Base-by-base conservation (phyloP, 2,113 vertebrate genomes). In the Sphaerodactylus townsendi region DNA sequence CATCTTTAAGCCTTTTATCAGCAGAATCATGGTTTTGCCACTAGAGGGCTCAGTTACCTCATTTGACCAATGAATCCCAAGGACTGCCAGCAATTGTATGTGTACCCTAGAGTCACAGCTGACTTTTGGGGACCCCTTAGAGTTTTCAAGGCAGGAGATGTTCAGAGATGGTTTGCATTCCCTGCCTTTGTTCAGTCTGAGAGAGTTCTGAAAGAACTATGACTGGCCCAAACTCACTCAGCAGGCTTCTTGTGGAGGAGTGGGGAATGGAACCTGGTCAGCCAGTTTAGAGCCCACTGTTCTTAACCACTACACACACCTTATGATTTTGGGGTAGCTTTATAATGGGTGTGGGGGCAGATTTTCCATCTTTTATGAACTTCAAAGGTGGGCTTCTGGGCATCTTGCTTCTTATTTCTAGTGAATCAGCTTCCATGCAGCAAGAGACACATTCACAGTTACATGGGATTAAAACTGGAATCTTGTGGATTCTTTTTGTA, bases 11-110 rank as follows among this genome's bases (percentile, higher is more conserved):
- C 6, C 14, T 41, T 64, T 3, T 35, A 37, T 8, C 37, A 15
- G 69, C 7, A 5, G 21, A 50, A 65, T 33, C 70, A 39, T 1
- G 39, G 13, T 25, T 28, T 53, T 5, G 39, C 79, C 85, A 78
- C 85, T 70, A 86, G 85, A 66, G 78, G 85, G 79, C 80, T 33
- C 28, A 82, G 25, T 25, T 77, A 30, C 19, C 33, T 25, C 66
- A 72, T 53, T 39, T 30, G 56, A 62, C 33, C 65, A 37, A 46
- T 86, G 53, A 25, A 28, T 71, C 30, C 73, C 50, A 23, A 33
- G 21, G 30, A 59, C 23, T 44, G 13, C 30, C 62, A 44, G 37
- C 77, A 46, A 19, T 70, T 5, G 44, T 44, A 9, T 44, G 44
- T 44, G 44, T 44, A 9, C 44, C 9, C 4, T 44, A 4, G 9